Evolutionary conservation across 2,113 vertebrate species (phyloP).

Genomic region (Megaceryle maxima): DNA sequence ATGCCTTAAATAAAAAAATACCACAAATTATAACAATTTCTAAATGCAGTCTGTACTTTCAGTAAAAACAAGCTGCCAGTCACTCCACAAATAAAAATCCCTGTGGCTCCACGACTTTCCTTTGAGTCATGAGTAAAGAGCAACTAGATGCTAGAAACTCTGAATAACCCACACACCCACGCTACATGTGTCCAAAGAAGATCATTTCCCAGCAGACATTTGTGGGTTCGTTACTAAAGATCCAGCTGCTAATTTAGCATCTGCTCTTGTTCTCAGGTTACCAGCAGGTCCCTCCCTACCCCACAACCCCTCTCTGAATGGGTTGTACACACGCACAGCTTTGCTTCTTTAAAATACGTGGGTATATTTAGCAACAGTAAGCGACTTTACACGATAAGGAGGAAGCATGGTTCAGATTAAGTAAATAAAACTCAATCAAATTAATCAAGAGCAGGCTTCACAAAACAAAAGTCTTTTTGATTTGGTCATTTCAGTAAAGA

Average conservation of each 20-base stretch:
- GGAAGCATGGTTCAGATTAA: not conserved
- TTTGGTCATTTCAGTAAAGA: not conserved
- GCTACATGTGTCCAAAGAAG: not conserved
- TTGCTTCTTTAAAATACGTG: slow-evolving; percentile 34
- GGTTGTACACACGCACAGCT: not conserved
- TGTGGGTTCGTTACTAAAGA: slow-evolving; percentile 15
- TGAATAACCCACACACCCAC: slow-evolving; percentile 44
- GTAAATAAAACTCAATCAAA: slow-evolving; percentile 2
- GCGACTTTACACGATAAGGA: not conserved
- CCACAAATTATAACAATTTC: not conserved
- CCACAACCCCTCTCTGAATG: not conserved
- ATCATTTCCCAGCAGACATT: slow-evolving; percentile 50
- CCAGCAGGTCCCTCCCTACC: slow-evolving; percentile 46
- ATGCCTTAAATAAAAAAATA: not conserved
- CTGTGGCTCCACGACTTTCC: not conserved
- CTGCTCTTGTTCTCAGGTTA: slow-evolving; percentile 71
- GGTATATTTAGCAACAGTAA: slow-evolving; percentile 47
- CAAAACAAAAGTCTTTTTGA: not conserved
- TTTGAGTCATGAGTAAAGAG: not conserved
- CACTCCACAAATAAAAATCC: not conserved
- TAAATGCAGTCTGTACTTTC: not conserved
- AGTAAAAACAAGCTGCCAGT: not conserved
- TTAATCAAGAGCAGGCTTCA: not conserved
- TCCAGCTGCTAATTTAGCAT: slow-evolving; percentile 75
- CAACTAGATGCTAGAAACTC: not conserved